These are phyloP conservation scores for Eretmodus cyanostictus DNA, from an alignment of 2,113 vertebrate species.

Conservation along the genomic window DNA sequence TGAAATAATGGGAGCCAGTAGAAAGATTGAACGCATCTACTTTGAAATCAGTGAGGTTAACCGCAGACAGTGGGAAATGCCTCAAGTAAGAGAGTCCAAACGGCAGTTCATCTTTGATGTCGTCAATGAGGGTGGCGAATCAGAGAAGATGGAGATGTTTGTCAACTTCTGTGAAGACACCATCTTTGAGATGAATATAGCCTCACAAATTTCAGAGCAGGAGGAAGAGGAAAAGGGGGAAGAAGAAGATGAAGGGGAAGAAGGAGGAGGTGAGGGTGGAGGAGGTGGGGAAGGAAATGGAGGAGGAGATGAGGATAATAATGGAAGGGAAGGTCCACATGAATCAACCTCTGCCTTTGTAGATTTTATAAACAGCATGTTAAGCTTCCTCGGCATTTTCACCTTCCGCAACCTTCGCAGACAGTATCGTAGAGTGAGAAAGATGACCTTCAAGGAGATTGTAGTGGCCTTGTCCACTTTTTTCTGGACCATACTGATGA, in stretches of 20 bases:
- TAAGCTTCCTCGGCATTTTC: constrained; percentile 74
- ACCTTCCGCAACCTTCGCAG: constrained; percentile 82
- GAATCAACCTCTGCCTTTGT: constrained; percentile 68
- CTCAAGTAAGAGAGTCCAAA: constrained; percentile 89
- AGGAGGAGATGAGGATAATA: constrained; percentile 63
- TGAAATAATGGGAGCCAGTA: constrained; percentile 92
- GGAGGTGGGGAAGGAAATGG: constrained; percentile 24
- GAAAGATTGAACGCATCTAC: constrained; percentile 92
- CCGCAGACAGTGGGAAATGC: constrained; percentile 96
- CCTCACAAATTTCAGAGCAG: constrained; percentile 88
- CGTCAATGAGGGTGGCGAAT: constrained; percentile 91
- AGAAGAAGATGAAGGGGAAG: constrained; percentile 71
- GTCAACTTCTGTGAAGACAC: constrained; percentile 99
- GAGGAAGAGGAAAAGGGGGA: constrained; percentile 73
- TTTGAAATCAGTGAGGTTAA: constrained; percentile 97
- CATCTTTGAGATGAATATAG: constrained; percentile 99
- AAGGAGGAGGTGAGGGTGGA: constrained; percentile 20
- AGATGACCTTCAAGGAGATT: constrained; percentile 81
- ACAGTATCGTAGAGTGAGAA: constrained; percentile 73
- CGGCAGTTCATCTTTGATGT: constrained; percentile 98
- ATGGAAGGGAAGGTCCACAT: constrained; percentile 52
- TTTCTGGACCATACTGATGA: constrained; percentile 75
- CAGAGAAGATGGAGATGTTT: constrained; percentile 97
- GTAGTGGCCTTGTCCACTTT: constrained; percentile 67
- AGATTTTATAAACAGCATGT: constrained; percentile 67